Evolutionary conservation across 2,797 vertebrate species (phyloP).

Genomic region (Myotis vivesi): DNA sequence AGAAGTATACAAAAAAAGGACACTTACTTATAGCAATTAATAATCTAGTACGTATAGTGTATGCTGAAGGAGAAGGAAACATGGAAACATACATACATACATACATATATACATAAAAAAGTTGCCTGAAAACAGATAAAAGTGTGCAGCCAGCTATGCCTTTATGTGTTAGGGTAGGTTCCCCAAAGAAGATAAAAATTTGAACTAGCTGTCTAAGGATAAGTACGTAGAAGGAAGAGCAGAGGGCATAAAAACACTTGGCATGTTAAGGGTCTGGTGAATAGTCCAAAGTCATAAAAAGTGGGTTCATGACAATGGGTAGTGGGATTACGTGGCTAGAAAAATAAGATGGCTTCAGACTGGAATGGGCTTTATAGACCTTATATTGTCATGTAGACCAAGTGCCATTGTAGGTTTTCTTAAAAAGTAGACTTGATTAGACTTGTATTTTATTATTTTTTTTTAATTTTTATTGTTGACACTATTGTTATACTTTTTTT

Average conservation of each 20-base stretch:
- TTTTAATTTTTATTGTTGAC: no score
- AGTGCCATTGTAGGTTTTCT: not conserved
- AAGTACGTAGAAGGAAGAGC: not conserved
- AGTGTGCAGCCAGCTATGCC: not conserved
- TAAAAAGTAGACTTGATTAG: not conserved
- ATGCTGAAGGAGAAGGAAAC: not conserved
- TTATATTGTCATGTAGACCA: not conserved
- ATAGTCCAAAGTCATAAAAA: not conserved
- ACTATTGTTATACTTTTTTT: no score
- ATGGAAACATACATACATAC: not conserved
- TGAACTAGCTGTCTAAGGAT: not conserved
- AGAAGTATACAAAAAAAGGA: not conserved
- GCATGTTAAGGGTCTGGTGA: not conserved
- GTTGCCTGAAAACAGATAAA: not conserved
- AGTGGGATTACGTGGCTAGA: not conserved
- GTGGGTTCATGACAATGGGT: not conserved
- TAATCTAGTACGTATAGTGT: not conserved
- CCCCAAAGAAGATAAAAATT: not conserved
- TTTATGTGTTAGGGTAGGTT: not conserved
- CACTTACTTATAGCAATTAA: not conserved
- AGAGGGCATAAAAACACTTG: not conserved
- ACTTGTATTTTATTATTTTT: not conserved
- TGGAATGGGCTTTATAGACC: not conserved
- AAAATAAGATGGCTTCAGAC: not conserved
- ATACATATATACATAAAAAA: not conserved